Evolutionary conservation across 2,113 vertebrate species (phyloP), one percentile per base, ranked within the genome.

Genomic region (Microtus pennsylvanicus): DNA sequence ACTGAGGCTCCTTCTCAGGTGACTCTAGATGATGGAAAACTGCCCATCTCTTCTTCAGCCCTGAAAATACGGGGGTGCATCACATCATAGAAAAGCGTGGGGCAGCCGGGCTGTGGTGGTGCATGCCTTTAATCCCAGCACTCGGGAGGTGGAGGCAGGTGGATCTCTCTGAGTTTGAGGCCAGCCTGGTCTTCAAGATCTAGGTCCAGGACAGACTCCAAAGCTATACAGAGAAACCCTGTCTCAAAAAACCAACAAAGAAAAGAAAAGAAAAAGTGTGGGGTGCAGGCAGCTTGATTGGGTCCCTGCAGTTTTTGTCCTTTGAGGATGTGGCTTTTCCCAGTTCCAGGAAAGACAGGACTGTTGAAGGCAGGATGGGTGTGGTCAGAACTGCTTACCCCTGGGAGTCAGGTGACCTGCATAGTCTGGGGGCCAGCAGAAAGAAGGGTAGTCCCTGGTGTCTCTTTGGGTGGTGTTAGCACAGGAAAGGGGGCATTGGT

Each of bases 251-350:
- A 19, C 55, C 17, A 58, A 58, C 19, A 21, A 58, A 58, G 19
- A 5, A 21, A 58, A 58, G 16, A 55, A 55, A 55, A 58, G 17
- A 52, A 52, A 26, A 91, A 5, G 8, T 0, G 26, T 47, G 10
- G 11, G 47, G 42, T 21, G 0, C 2, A 10, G 0, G 0, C 33
- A 6, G 65, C 61, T 50, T 2, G 14, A 10, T 17, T 11, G 35
- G 26, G 12, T 21, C 26, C 35, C 67, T 22, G 45, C 45, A 4
- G 33, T 22, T 22, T 12, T 7, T 33, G 72, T 72, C 21, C 17
- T 1, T 1, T 47, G 78, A 78, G 61, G 38, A n/a, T 8, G 52
- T 5, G 28, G n/a, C 21, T 28, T 35, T 33, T 55, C 81, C 38
- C 17, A 10, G 85, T 82, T 69, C 1, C 1, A 2, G 45, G 13